Conservation (phyloP, 2,113 vertebrate genomes). For the Erythrocercus mccallii region DNA sequence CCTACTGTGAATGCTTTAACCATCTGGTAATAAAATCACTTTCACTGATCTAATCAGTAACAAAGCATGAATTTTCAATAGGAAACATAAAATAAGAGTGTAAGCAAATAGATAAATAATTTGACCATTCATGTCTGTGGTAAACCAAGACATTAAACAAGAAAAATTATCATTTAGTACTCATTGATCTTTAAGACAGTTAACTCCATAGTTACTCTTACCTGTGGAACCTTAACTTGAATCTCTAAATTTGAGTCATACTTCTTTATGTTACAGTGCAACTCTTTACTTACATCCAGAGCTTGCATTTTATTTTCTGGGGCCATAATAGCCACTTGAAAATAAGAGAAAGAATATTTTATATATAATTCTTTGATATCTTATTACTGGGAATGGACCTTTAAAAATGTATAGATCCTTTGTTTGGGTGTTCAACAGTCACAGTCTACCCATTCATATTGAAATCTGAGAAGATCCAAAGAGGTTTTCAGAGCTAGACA, state of each 20-base stretch:
- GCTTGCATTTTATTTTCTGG: neutral
- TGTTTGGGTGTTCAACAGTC: neutral
- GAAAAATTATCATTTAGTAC: neutral
- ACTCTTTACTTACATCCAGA: neutral
- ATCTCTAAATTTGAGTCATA: neutral
- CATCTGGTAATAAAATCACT: neutral
- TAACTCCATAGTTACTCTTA: neutral
- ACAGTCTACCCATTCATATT: neutral
- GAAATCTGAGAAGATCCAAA: neutral
- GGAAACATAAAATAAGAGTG: neutral
- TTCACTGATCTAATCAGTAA: neutral
- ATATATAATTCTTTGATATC: neutral
- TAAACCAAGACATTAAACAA: neutral
- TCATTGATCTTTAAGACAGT: neutral
- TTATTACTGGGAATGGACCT: neutral
- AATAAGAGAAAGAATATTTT: neutral
- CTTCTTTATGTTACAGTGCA: neutral
- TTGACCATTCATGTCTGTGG: neutral
- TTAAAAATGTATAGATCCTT: neutral
- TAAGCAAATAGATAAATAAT: neutral
- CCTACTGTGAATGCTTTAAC: neutral
- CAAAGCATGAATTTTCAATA: neutral
- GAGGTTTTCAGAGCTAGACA: neutral
- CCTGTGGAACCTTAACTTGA: neutral
- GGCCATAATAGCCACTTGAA: neutral